A percentile compares a stretch with the other conserved stretches of the same genome.
Evolutionary conservation across 1,140 invertebrate species (phyloP).

Genomic region (Drepana arcuata): DNA sequence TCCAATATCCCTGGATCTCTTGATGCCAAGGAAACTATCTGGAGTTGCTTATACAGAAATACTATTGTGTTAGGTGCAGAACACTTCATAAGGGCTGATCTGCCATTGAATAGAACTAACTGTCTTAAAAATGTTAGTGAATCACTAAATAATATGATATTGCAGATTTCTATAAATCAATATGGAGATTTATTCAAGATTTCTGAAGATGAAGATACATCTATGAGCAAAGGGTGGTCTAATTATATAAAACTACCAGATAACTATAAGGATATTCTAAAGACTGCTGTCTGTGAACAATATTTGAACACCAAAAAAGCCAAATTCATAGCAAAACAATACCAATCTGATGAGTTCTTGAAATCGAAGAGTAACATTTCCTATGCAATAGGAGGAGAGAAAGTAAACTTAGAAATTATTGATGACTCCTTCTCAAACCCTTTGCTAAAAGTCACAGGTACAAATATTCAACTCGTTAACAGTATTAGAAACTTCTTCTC

Average conservation of each 20-base stretch:
- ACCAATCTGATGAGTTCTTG: slow-evolving; percentile 35
- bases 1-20: slow-evolving; percentile 32
- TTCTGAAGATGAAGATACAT: slow-evolving; percentile 8
- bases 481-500: slow-evolving; percentile 42
- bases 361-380: slow-evolving; percentile 23
- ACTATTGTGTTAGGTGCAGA: slow-evolving; percentile 27
- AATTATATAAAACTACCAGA: slow-evolving; percentile 34
- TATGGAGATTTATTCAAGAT: slow-evolving; percentile 31
- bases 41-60: slow-evolving; percentile 32
- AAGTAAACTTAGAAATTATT: slow-evolving; percentile 26
- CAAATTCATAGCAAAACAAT: slow-evolving; percentile 19
- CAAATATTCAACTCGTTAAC: slow-evolving; percentile 23
- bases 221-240: slow-evolving; percentile 12
- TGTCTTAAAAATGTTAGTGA: slow-evolving; percentile 16
- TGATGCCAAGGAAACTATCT: slow-evolving; percentile 30
- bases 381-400: slow-evolving; percentile 26
- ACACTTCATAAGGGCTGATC: slow-evolving; percentile 38
- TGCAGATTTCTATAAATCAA: slow-evolving; percentile 16
- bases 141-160: slow-evolving; percentile 21
- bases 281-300: slow-evolving; percentile 17
- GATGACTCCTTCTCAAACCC: slow-evolving; percentile 30
- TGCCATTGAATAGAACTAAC: slow-evolving; percentile 7
- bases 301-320: slow-evolving; percentile 22
- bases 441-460: slow-evolving; percentile 26
- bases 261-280: slow-evolving; percentile 27